A percentile compares a stretch with the other conserved stretches of the same genome.
These are phyloP conservation scores for Mythimna loreyi DNA, from an alignment of 2,888 invertebrate genomes.

Conservation along the genomic window DNA sequence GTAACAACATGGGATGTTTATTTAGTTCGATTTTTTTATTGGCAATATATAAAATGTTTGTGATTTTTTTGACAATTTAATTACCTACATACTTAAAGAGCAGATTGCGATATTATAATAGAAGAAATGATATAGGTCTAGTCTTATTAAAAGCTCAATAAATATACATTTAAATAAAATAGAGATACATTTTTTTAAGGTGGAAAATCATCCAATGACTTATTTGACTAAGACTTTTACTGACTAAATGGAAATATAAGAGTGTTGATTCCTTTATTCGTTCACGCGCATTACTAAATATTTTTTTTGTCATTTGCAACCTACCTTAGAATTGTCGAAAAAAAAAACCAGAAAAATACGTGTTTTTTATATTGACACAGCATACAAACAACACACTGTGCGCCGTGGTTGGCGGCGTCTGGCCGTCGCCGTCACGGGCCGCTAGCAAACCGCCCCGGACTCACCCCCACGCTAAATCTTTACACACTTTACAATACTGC, in stretches of 20 bases:
- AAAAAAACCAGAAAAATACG: constrained; percentile 19
- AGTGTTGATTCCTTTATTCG: too few species aligned
- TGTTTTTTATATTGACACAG: constrained; percentile 39
- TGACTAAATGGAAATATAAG: too few species aligned
- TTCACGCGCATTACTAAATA: too few species aligned
- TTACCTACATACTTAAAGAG: not conserved
- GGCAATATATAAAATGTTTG: not conserved
- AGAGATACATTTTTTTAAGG: too few species aligned
- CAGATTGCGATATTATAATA: not conserved
- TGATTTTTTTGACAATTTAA: not conserved
- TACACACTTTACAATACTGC: constrained; percentile 56
- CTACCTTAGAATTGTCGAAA: constrained; percentile 16
- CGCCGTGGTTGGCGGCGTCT: constrained; percentile 67
- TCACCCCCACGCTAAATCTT: constrained; percentile 68
- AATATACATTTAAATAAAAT: too few species aligned
- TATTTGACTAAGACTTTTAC: too few species aligned
- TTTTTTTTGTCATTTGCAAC: not conserved
- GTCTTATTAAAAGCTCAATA: too few species aligned
- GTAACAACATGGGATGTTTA: constrained; percentile 62
- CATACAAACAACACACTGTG: constrained; percentile 47
- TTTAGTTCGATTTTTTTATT: constrained; percentile 16
- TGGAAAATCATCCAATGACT: too few species aligned
- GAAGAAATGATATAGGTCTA: not conserved
- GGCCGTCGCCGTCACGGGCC: constrained; percentile 82
- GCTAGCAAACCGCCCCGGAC: constrained; percentile 68